These are phyloP conservation scores for Drosophila meridionalis DNA, from an alignment of 2,888 invertebrate species.

Conservation along the genomic window DNA sequence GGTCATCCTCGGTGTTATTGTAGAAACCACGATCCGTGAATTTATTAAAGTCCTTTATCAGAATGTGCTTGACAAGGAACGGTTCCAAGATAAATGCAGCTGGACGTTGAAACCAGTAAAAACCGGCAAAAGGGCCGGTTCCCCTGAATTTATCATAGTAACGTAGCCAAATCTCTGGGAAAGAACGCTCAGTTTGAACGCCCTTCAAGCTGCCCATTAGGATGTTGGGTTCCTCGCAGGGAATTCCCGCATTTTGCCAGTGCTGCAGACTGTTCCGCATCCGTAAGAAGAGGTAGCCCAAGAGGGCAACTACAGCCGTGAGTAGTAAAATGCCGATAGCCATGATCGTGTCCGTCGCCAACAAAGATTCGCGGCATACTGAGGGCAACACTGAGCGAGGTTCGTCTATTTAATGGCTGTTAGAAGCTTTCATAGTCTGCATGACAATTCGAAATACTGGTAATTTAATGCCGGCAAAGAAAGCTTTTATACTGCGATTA, in stretches of 20 bases:
- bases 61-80: slow-evolving; percentile 67
- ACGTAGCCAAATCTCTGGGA: slow-evolving; percentile 38
- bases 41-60: slow-evolving; percentile 81
- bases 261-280: slow-evolving; percentile 26
- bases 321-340: not conserved
- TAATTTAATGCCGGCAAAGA: no score
- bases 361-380: not conserved
- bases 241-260: slow-evolving; percentile 58
- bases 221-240: slow-evolving; percentile 60
- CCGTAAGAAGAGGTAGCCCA: not conserved
- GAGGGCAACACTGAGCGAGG: not conserved
- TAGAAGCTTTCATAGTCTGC: not conserved
- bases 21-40: slow-evolving; percentile 84
- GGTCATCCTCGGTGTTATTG: slow-evolving; percentile 82
- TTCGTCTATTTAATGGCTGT: not conserved
- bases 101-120: slow-evolving; percentile 75
- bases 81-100: slow-evolving; percentile 63
- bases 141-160: slow-evolving; percentile 65
- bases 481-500: not conserved
- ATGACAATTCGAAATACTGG: not conserved
- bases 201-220: slow-evolving; percentile 64
- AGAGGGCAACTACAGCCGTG: not conserved
- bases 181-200: slow-evolving; percentile 34
- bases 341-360: not conserved
- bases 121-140: slow-evolving; percentile 72